phyloP scores from a whole-genome alignment of 2,797 vertebrate species.

The Telmatherina bonti region DNA sequence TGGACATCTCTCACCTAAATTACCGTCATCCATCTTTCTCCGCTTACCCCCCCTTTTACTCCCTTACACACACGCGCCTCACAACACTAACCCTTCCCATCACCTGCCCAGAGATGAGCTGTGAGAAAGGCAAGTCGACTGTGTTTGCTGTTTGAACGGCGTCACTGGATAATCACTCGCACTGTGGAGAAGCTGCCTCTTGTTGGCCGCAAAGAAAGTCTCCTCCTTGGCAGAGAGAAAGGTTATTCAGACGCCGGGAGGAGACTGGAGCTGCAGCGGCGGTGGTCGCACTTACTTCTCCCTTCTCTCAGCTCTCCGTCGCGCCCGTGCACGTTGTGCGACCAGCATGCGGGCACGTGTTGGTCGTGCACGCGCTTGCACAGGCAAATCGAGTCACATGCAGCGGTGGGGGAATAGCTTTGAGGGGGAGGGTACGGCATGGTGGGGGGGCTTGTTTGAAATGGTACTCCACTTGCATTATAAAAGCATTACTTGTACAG shows the following conservation, averaged over 20 bases:
- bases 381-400: constrained; percentile 65
- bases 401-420: constrained; percentile 55
- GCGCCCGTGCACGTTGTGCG: constrained; percentile 24
- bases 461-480: constrained; percentile 47
- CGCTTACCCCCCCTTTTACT: constrained; percentile 32
- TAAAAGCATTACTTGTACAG: constrained; percentile 25
- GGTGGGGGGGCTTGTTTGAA: constrained; percentile 20
- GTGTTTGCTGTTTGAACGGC: constrained; percentile 26
- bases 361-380: constrained; percentile 65
- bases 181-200: constrained; percentile 17
- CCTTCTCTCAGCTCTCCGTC: constrained; percentile 21
- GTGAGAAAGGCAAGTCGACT: constrained; percentile 40
- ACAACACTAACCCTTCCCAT: constrained; percentile 45
- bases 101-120: constrained; percentile 62
- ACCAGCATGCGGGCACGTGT: constrained; percentile 71
- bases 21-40: constrained; percentile 75
- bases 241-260: constrained; percentile 37
- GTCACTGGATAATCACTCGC: constrained; percentile 23
- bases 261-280: background rate
- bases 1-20: constrained; percentile 74
- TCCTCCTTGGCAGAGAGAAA: constrained; percentile 16
- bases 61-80: constrained; percentile 4
- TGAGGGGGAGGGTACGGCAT: background rate
- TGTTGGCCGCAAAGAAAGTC: constrained; percentile 16
- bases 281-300: constrained; percentile 17